phyloP scores from a whole-genome alignment of 2,113 vertebrate genomes.

The Crotalus viridis region DNA sequence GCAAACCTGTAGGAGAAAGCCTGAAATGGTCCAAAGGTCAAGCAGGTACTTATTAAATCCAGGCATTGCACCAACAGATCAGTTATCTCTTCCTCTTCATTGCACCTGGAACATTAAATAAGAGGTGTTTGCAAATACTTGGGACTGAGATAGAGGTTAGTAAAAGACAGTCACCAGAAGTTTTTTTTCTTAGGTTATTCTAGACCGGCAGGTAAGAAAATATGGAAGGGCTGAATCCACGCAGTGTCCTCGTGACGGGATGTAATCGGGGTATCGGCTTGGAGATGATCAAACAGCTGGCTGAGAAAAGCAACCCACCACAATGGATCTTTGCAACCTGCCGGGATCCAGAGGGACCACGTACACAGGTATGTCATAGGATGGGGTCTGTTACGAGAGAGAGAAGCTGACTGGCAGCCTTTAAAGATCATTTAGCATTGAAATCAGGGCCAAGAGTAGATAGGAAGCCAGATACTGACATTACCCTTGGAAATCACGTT shows the following conservation, averaged over 20 bases:
- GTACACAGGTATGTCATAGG: not conserved
- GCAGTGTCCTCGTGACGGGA: constrained; percentile 57
- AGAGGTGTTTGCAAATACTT: not conserved
- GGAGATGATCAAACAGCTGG: constrained; percentile 43
- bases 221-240: constrained; percentile 6
- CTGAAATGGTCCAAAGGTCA: not conserved
- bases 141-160: not conserved
- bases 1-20: not conserved
- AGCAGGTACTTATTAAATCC: not conserved
- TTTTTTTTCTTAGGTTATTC: not conserved
- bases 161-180: rapidly evolving
- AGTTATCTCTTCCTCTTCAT: not conserved
- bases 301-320: not conserved
- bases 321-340: constrained; percentile 5
- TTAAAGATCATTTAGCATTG: not conserved
- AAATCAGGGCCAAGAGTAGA: not conserved
- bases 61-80: not conserved
- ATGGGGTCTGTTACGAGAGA: not conserved
- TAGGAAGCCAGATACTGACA: not conserved
- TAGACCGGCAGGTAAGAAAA: rapidly evolving
- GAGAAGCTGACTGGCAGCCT: no score
- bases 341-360: not conserved
- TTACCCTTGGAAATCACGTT: not conserved
- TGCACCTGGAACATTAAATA: no score
- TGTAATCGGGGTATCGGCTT: constrained; percentile 66